Base-by-base conservation (phyloP, 2,888 invertebrate species). In the Plagiodera versicolora region DNA sequence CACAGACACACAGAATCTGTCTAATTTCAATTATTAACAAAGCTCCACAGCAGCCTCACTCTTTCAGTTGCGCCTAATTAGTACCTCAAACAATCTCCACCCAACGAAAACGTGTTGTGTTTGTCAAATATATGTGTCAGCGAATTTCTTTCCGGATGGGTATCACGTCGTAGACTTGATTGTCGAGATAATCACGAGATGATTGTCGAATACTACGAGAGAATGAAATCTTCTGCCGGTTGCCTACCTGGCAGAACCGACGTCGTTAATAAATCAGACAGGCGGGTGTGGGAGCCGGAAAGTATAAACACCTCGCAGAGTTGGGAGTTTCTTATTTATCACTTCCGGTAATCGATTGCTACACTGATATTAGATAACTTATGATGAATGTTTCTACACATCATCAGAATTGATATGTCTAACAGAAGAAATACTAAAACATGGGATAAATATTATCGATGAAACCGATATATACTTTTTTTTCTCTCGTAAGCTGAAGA, bases 111-210 rank as follows among this genome's bases (percentile, higher is more conserved):
- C 60, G 60, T 56, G 60, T 60, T 55, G 46, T 60, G 60, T 56
- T 60, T 60, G 32, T 50, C 24, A 60, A 60, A 60, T 45, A 44
- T 28, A 60, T 45, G 50, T 56, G 35, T 49, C 55, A 56, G 55
- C 44, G 55, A 20, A 35, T 60, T 60, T 60, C 51, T 60, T 56
- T 60, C 45, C 14, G 50, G 35, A 60, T 52, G 35, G 17, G 20
- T 47, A 52, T 56, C 60, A 60, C 60, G 60, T 56, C 35, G 39
- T 19, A 16, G 56, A 60, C 60, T 56, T 56, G 56, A 60, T 60
- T 60, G 56, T 47, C 39, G 24, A 56, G 60, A 60, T 60, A 60
- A 60, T 60, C 51, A 51, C 60, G 56, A 56, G 56, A 51, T 60
- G 60, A 60, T 60, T 51, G 56, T 56, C 51, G 60, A 60, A 60